These are phyloP conservation scores for Pseudopipra pipra DNA, from an alignment of 2,113 vertebrate genomes.

Conservation along the genomic window DNA sequence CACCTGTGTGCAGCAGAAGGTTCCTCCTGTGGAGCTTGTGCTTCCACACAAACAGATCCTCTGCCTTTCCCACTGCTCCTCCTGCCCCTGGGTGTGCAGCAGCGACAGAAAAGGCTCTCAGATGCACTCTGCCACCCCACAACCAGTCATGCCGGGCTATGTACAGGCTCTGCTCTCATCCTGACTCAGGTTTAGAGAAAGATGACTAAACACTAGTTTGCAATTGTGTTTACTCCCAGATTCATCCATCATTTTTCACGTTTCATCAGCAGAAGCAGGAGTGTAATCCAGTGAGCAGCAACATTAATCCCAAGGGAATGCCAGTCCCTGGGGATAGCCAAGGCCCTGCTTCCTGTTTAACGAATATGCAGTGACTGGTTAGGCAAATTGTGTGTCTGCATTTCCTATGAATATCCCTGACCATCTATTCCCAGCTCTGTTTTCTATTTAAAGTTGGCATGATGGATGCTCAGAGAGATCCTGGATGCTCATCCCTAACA, in stretches of 20 bases:
- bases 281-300: not conserved
- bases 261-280: constrained; percentile 33
- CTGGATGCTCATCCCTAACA: constrained; percentile 28
- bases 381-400: constrained; percentile 28
- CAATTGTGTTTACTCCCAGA: not conserved
- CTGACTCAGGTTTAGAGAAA: not conserved
- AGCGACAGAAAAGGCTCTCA: not conserved
- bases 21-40: not conserved
- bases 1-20: not conserved
- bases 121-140: not conserved
- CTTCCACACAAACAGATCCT: not conserved
- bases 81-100: not conserved
- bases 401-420: constrained; percentile 6
- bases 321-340: not conserved
- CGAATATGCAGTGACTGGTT: not conserved
- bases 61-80: not conserved
- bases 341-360: constrained; percentile 33
- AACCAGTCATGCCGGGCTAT: not conserved
- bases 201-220: not conserved
- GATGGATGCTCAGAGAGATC: constrained; percentile 9
- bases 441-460: constrained; percentile 38
- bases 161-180: constrained; percentile 2
- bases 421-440: not conserved
- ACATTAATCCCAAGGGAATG: not conserved
- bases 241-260: constrained; percentile 41